These are phyloP conservation scores for Diplodus sargus DNA, from an alignment of 2,797 vertebrate genomes.

Conservation along the genomic window DNA sequence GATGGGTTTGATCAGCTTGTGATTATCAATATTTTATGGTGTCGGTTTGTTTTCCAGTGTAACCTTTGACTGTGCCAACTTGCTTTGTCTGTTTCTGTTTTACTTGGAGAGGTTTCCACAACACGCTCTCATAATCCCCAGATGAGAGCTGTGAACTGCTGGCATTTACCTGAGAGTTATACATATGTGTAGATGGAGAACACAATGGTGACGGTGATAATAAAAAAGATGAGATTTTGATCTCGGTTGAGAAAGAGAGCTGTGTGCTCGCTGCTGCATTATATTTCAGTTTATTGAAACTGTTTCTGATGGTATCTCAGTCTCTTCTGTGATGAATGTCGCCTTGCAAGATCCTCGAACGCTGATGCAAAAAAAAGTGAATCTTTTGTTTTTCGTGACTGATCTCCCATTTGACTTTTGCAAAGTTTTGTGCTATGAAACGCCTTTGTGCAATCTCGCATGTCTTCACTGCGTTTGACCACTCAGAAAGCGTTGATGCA, in stretches of 20 bases:
- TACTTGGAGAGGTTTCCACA: neutral
- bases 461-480: neutral
- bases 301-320: constrained; percentile 1
- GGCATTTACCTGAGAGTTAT: constrained; percentile 7
- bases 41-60: constrained; percentile 5
- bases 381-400: neutral
- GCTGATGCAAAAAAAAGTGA: neutral
- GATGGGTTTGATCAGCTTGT: neutral
- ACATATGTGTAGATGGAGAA: constrained; percentile 5
- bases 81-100: constrained; percentile 7
- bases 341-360: constrained; percentile 9
- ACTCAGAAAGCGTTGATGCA: constrained; percentile 6
- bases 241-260: neutral
- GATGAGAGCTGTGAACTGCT: constrained; percentile 1
- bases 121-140: constrained; percentile 1
- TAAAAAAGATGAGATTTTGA: constrained; percentile 18
- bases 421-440: neutral
- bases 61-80: neutral
- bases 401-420: constrained; percentile 10
- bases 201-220: neutral
- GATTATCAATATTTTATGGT: neutral
- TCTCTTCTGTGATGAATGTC: constrained; percentile 4
- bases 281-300: constrained; percentile 8
- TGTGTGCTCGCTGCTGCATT: constrained; percentile 4
- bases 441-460: neutral